Evolutionary conservation across 92 coral and sea anemone species (phyloP), one percentile per base, ranked within the genome.

Genomic region (Actinostola sp.): DNA sequence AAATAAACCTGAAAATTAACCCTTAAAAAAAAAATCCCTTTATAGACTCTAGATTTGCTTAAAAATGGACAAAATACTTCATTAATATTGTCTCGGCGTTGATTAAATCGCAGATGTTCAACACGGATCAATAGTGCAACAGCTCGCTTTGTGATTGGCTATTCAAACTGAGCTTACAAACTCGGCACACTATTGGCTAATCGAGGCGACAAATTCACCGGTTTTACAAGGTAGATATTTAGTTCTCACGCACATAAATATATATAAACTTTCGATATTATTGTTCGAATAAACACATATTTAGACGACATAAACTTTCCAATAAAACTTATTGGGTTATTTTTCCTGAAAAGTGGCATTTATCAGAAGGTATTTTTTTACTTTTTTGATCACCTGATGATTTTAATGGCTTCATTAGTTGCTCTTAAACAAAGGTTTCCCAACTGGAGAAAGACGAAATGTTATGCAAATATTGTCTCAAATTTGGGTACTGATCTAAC

Each of bases 151-250:
- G 28, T 62, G 67, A 62, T 62, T 62, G 67, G 67, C 49, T 62
- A 4, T 27, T 39, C 17, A 62, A 62, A 38, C 50, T 12, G 19
- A 19, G 49, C 25, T 34, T 57, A 27, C 63, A 7, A 57, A 28
- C 63, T 57, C 63, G 63, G 3, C 12, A 3, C 38, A n/a, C 63
- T 57, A 73, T 73, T 73, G 79, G 79, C 70, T 43, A 61, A 49
- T 12, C 30, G 34, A 61, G 70, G 79, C 50, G 79, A 32, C 69
- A 61, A 73, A 45, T 46, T 61, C 61, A 28, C 70, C 79, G 31
- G 54, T 30, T 61, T 73, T 33, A 46, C 46, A 59, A 73, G 66
- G 35, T 20, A 27, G 46, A 41, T 48, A 31, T 45, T 73, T 19
- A 57, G 19, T 29, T 24, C 63, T 57, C 63, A 57, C 63, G 63